These are phyloP conservation scores for Vultur gryphus DNA, from an alignment of 2,797 vertebrate species.

Conservation along the genomic window DNA sequence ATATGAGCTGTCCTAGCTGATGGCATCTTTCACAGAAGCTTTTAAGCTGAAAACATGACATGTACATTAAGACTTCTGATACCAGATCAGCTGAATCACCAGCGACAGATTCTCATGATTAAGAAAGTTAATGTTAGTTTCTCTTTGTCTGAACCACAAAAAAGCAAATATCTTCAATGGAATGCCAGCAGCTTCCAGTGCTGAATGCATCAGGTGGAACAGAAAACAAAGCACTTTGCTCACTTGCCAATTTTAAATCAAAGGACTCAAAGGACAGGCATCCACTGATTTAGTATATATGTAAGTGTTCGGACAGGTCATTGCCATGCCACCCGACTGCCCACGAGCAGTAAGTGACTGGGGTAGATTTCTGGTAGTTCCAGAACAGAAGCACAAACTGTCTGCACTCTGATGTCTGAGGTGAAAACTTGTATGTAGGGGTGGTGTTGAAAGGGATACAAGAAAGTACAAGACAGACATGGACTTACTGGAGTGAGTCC, in stretches of 20 bases:
- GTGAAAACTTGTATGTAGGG: not conserved
- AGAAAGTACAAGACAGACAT: not conserved
- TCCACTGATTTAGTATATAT: not conserved
- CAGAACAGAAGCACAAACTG: not conserved
- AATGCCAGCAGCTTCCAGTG: not conserved
- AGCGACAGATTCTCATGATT: not conserved
- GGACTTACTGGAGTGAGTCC: not conserved
- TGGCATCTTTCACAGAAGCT: not conserved
- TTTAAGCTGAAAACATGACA: not conserved
- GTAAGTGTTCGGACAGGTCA: not conserved
- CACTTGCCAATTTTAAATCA: not conserved
- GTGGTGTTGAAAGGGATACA: not conserved
- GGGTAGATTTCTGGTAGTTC: not conserved
- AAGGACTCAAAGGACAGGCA: not conserved
- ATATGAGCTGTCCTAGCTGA: not conserved
- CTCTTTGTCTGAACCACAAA: not conserved
- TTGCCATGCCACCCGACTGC: not conserved
- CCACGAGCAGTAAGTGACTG: not conserved
- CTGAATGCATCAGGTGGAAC: not conserved
- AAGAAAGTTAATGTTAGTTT: not conserved
- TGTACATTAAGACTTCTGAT: not conserved
- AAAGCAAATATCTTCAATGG: not conserved
- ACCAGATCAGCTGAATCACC: not conserved
- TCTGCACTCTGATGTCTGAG: not conserved
- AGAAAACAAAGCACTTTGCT: not conserved